Evolutionary conservation across 1,140 invertebrate species (phyloP), one percentile per base, ranked within the genome.

Genomic region (Batillaria attramentaria): DNA sequence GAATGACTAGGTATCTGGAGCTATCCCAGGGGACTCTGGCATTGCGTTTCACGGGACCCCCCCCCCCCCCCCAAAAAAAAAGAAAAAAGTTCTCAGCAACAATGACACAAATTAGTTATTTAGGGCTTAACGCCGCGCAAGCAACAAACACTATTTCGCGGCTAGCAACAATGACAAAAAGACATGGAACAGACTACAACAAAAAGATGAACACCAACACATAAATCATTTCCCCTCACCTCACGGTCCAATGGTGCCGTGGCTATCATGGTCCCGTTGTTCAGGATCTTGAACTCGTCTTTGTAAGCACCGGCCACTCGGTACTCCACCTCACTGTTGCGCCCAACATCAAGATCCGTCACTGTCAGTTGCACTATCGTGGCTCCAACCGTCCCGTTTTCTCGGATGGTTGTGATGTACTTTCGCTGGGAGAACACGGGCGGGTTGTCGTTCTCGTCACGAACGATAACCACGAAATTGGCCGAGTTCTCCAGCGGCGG

Each of bases 401-500:
- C 84, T 43, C 43, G 39, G 6, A 84, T 77, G 62, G 73, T 75
- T 57, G 94, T 94, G 79, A 95, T 93, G 91, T 98, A 98, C n/a
- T 94, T 94, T 28, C 94, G 89, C 6, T 94, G 93, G 94, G 91
- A 78, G 89, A 99, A 99, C 0, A 93, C 88, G 0, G 97, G 97
- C 0, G 93, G 86, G 89, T 98, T 97, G 90, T 99, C 97, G 90
- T 99, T 99, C 33, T 96, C 93, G 90, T 99, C 97, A 1, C 93
- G 93, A 0, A 99, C 95, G 83, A 94, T 93, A 18, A 99, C 93
- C 50, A 57, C 35, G 46, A 86, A 81, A 8, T 68, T 37, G 20
- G 28, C 72, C n/a, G 73, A 77, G 33, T 75, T 77, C 72, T 72
- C 75, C 13, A 84, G 73, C 33, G 79, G 72, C 24, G 84, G 84